These are phyloP conservation scores for Sinohyriopsis cumingii DNA, from an alignment of 2,888 invertebrate species.

Conservation along the genomic window DNA sequence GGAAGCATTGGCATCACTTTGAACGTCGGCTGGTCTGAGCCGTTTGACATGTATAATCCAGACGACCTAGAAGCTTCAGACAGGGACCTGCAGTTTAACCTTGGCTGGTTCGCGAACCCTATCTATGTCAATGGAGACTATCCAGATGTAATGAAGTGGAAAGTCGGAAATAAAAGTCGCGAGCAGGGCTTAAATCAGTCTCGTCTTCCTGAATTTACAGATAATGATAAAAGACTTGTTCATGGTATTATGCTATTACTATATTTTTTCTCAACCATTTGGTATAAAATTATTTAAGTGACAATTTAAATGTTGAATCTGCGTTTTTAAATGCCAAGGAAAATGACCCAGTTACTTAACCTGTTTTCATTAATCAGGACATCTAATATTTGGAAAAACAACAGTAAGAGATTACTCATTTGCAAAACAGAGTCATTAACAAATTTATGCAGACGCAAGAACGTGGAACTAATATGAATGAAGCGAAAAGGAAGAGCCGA, in stretches of 20 bases:
- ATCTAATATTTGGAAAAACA: no score
- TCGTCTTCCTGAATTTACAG: constrained; percentile 66
- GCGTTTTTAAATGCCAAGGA: background rate
- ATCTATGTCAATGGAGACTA: constrained; percentile 75
- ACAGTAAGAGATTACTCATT: no score
- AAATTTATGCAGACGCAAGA: no score
- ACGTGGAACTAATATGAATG: no score
- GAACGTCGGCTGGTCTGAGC: constrained; percentile 56
- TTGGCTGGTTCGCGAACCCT: constrained; percentile 67
- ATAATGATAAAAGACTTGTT: constrained; percentile 56
- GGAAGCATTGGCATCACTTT: constrained; percentile 56
- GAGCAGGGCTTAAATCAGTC: constrained; percentile 47
- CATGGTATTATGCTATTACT: constrained; percentile 48
- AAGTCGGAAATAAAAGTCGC: constrained; percentile 48
- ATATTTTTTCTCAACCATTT: background rate
- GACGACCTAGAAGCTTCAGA: constrained; percentile 57
- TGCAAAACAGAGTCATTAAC: no score
- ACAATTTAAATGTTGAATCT: background rate
- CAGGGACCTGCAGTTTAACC: constrained; percentile 47
- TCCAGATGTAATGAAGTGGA: constrained; percentile 56
- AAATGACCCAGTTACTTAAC: background rate
- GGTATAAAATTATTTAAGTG: background rate
- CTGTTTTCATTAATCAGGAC: no score
- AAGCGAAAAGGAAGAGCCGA: no score
- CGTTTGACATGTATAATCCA: constrained; percentile 46